Percentiles rank a stretch among this genome's conserved stretches.
Conservation (phyloP, 2,888 invertebrate species). For the Linnaemya vulpina region DNA sequence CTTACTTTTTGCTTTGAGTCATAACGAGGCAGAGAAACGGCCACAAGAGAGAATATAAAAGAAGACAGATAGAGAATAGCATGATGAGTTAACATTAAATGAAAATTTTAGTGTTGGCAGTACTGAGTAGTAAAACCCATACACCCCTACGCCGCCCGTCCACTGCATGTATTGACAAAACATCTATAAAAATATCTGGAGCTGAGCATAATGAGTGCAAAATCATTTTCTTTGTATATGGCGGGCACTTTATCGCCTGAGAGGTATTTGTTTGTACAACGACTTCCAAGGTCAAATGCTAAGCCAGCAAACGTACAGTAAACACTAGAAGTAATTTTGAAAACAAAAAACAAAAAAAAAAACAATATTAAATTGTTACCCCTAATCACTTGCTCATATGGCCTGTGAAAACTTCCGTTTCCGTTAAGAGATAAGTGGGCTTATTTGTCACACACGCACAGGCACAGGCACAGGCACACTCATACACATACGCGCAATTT, state of each 20-base stretch:
- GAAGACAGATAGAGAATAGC: no score
- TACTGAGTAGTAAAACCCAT: slow-evolving; percentile 6
- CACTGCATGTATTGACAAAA: neutral
- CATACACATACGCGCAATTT: neutral
- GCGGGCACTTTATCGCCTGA: neutral
- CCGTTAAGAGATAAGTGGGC: slow-evolving; percentile 27
- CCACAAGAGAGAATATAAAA: slow-evolving; percentile 1
- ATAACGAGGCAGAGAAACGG: neutral
- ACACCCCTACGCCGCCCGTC: neutral
- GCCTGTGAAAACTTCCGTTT: slow-evolving; percentile 56
- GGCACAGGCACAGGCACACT: neutral
- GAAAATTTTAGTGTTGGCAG: slow-evolving; percentile 31
- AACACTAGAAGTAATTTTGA: slow-evolving; percentile 20
- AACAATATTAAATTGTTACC: neutral
- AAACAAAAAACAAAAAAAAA: slow-evolving; percentile 13
- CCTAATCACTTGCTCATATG: slow-evolving; percentile 49
- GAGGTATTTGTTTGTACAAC: slow-evolving; percentile 24
- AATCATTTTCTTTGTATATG: slow-evolving; percentile 2
- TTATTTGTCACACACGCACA: neutral
- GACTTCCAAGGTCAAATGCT: slow-evolving; percentile 55
- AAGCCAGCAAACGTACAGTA: slow-evolving; percentile 48
- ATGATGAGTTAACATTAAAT: slow-evolving; percentile 38
- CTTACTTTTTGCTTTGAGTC: neutral
- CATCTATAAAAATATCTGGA: neutral
- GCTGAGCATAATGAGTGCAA: neutral